Base-by-base conservation (phyloP, 2,797 vertebrate genomes). In the Hybognathus amarus region DNA sequence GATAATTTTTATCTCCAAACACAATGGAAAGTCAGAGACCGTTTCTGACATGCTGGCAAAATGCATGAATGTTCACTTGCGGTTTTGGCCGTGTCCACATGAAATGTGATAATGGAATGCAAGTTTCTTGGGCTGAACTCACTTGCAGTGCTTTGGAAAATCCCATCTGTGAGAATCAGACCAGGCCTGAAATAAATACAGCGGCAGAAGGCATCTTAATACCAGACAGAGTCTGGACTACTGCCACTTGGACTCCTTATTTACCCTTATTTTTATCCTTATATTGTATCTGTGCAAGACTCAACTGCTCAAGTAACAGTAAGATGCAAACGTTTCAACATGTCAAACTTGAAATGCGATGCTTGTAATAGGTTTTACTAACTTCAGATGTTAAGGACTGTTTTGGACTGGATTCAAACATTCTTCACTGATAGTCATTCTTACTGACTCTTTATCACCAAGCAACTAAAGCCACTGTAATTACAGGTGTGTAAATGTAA, bases 101-200 rank as follows among this genome's bases (percentile, higher is more conserved):
- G 83, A 84, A 88, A 89, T 84, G 85, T 83, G 68, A 80, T 86
- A 81, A 81, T 50, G 83, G 86, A 87, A 87, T 87, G 87, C 52
- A 40, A 71, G 85, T 86, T 75, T 83, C 70, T 82, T 61, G 70
- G 52, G 74, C 56, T 52, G 66, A 27, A 66, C 64, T 83, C 64
- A 24, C 73, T 83, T 83, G 66, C 82, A 66, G 50, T 22, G 70
- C 82, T 82, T 76, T 86, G 86, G 86, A 86, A 86, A 89, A 82
- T 82, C 86, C 86, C 77, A 83, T 83, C 56, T 42, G 52, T 70
- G 74, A 76, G 83, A 83, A 83, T 74, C 79, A 86, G 83, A 78
- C 71, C 67, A 77, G 68, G 79, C 47, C 76, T 82, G 76, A 80
- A 69, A 83, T 70, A 80, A 87, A 78, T 38, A 40, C 84, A 69